Conservation (phyloP, 2,888 invertebrate species). For the Ceratothoa steindachneri region DNA sequence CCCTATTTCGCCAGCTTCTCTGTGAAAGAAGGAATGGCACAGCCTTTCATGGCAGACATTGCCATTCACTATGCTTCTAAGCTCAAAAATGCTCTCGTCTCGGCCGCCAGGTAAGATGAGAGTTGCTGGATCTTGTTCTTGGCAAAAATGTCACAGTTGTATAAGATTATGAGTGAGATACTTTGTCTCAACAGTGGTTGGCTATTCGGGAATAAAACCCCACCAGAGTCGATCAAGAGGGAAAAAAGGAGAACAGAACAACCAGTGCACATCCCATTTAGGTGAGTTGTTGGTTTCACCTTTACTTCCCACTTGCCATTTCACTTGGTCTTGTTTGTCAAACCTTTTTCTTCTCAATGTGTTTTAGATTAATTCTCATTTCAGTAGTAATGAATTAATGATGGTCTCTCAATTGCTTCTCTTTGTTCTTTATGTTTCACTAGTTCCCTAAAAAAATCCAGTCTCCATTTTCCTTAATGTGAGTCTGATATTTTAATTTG, state of each 20-base stretch:
- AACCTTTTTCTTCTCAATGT: no score
- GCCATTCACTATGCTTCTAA: conserved; percentile 86
- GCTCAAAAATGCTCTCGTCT: conserved; percentile 61
- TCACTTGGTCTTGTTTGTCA: no score
- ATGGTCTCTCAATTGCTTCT: no score
- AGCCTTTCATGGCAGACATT: conserved; percentile 80
- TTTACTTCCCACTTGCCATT: no score
- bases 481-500: no score
- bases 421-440: neutral
- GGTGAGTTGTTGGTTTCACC: conserved; percentile 53
- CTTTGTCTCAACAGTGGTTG: conserved; percentile 53
- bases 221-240: conserved; percentile 52
- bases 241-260: conserved; percentile 59
- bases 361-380: no score
- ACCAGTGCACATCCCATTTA: conserved; percentile 68
- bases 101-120: conserved; percentile 54
- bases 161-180: no score
- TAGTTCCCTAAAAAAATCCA: neutral
- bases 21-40: conserved; percentile 79
- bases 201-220: conserved; percentile 59
- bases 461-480: no score
- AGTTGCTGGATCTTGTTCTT: no score
- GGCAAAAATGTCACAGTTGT: no score
- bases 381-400: no score
- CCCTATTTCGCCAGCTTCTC: conserved; percentile 87